Percentiles rank a stretch among this genome's conserved stretches.
Conservation (phyloP, 2,888 invertebrate genomes). For the Helicoverpa assulta region DNA sequence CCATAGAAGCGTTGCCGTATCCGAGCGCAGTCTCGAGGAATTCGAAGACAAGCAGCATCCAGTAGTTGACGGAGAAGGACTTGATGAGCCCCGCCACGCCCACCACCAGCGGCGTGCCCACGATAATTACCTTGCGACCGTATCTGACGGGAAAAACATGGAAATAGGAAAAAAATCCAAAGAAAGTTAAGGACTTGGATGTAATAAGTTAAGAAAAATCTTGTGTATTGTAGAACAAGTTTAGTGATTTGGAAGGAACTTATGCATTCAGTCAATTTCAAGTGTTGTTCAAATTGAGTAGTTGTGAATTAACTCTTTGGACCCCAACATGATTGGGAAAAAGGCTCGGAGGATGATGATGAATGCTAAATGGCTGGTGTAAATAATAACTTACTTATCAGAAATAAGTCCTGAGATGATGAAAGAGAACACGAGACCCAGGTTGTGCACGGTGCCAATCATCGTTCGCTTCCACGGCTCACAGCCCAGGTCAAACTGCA, state of each 20-base stretch:
- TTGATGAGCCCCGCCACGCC: slow-evolving; percentile 92
- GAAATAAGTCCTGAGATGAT: slow-evolving; percentile 93
- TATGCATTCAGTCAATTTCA: too few relatives aligned
- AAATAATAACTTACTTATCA: slow-evolving; percentile 90
- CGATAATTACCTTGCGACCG: slow-evolving; percentile 85
- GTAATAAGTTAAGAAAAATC: too few relatives aligned
- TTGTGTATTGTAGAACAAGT: too few relatives aligned
- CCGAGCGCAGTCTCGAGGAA: slow-evolving; percentile 93
- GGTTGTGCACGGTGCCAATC: slow-evolving; percentile 93
- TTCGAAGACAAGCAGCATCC: slow-evolving; percentile 92
- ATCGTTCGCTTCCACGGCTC: slow-evolving; percentile 93
- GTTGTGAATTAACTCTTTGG: too few relatives aligned
- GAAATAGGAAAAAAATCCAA: too few relatives aligned
- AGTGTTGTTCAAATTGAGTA: too few relatives aligned
- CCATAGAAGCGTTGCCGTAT: slow-evolving; percentile 86
- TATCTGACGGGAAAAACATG: slow-evolving; percentile 73
- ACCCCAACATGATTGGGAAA: too few relatives aligned
- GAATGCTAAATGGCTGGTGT: too few relatives aligned
- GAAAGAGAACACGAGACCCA: slow-evolving; percentile 93
- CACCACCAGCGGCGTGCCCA: slow-evolving; percentile 86
- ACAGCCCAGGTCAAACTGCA: slow-evolving; percentile 92
- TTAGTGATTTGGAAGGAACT: too few relatives aligned
- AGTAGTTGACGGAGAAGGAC: slow-evolving; percentile 92
- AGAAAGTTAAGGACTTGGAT: too few relatives aligned
- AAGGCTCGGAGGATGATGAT: too few relatives aligned